These are phyloP conservation scores for Actinernus sp. DNA, from an alignment of 92 coral and sea anemone species.

Conservation along the genomic window DNA sequence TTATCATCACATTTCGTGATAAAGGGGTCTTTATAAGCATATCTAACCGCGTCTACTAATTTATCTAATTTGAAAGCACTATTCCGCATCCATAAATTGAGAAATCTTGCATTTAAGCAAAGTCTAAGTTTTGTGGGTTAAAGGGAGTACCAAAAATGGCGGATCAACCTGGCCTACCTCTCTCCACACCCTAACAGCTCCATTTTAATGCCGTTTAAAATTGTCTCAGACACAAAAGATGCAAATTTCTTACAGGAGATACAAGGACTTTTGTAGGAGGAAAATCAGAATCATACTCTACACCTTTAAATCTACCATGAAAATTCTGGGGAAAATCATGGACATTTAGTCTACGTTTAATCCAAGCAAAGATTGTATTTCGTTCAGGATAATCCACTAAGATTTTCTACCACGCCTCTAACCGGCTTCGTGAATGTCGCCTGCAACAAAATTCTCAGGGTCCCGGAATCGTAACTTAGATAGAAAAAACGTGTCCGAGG, in stretches of 20 bases:
- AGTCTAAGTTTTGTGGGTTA: conserved; percentile 21
- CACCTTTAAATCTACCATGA: conserved; percentile 9
- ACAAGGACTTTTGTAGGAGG: conserved; percentile 1
- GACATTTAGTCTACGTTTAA: conserved; percentile 1
- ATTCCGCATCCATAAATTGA: too few species aligned
- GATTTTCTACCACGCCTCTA: neutral
- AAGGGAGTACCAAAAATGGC: conserved; percentile 16
- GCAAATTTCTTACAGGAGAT: conserved; percentile 22
- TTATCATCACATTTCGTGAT: conserved; percentile 27
- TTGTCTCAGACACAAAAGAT: neutral
- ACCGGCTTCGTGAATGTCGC: neutral
- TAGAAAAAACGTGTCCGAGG: neutral
- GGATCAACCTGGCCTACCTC: neutral
- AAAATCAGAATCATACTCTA: too few species aligned
- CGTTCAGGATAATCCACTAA: neutral
- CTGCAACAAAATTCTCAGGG: conserved; percentile 18
- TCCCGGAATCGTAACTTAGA: conserved; percentile 5
- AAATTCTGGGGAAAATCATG: conserved; percentile 8
- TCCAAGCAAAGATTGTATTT: neutral
- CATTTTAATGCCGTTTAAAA: neutral
- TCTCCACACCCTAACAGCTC: conserved; percentile 13
- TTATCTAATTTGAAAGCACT: neutral
- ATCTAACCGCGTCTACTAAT: neutral
- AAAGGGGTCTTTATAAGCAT: conserved; percentile 10
- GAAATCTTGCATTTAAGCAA: conserved; percentile 18